These are phyloP conservation scores for Galbula dea DNA, from an alignment of 2,113 vertebrate genomes.

Conservation along the genomic window DNA sequence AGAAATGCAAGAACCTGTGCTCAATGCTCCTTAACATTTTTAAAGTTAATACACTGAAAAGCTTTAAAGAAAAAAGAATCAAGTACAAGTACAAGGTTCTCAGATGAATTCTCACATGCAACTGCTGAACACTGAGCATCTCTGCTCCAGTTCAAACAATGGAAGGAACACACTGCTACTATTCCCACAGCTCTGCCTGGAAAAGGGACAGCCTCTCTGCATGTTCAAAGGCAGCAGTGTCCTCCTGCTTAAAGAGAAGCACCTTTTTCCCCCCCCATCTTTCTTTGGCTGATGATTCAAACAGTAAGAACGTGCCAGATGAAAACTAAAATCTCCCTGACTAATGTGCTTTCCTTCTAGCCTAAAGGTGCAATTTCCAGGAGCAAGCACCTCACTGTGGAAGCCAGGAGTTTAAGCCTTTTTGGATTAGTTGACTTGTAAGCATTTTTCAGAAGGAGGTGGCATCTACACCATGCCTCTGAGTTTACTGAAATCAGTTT, in stretches of 20 bases:
- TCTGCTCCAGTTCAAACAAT: neutral
- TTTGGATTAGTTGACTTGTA: constrained; percentile 13
- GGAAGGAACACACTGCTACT: accelerated
- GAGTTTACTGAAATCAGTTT: neutral
- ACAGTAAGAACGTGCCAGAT: neutral
- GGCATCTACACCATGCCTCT: neutral
- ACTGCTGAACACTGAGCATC: neutral
- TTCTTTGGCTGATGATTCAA: constrained; percentile 14
- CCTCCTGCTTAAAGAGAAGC: neutral
- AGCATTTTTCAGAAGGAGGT: constrained; percentile 8
- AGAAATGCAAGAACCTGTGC: neutral
- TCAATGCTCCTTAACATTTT: no score
- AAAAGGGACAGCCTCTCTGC: neutral
- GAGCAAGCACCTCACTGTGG: constrained; percentile 33
- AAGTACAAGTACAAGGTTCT: no score
- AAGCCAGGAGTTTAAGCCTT: constrained; percentile 18
- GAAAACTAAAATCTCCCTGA: constrained; percentile 27
- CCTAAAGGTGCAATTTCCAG: constrained; percentile 47
- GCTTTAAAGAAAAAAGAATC: neutral
- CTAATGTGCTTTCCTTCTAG: constrained; percentile 29
- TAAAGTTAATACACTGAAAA: neutral
- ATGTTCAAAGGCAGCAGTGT: neutral
- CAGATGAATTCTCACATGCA: neutral
- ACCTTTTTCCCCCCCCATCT: neutral
- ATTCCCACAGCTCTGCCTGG: neutral